These are phyloP conservation scores for Plebejus argus DNA, from an alignment of 2,888 invertebrate genomes.

Conservation along the genomic window DNA sequence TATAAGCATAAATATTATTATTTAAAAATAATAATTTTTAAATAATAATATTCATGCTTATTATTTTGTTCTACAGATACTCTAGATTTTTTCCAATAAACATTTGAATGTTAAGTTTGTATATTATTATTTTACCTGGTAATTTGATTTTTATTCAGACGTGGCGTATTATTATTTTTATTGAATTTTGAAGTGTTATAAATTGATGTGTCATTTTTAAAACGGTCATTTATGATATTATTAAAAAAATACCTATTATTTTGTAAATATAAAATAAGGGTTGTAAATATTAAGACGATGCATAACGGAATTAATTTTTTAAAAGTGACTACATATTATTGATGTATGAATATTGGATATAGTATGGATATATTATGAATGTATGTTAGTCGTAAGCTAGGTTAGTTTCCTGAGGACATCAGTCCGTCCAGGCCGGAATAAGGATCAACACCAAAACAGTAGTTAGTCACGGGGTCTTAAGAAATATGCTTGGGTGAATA, in stretches of 20 bases:
- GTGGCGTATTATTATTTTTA: too few species aligned
- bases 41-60: too few species aligned
- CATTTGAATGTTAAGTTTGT: too few species aligned
- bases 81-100: too few species aligned
- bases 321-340: constrained; percentile 34
- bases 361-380: constrained; percentile 38
- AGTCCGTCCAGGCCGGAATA: constrained; percentile 74
- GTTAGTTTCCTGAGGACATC: constrained; percentile 74
- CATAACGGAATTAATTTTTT: constrained; percentile 68
- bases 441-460: constrained; percentile 79
- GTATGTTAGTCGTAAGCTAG: constrained; percentile 52
- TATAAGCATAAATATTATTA: too few species aligned
- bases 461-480: constrained; percentile 63
- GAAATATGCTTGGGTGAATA: constrained; percentile 55
- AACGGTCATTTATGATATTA: not conserved
- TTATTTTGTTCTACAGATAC: too few species aligned
- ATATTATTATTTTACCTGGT: too few species aligned
- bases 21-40: too few species aligned
- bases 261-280: constrained; percentile 6
- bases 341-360: constrained; percentile 35
- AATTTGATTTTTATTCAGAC: too few species aligned
- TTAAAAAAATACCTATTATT: not conserved
- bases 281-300: constrained; percentile 61
- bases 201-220: not conserved
- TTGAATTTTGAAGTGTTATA: not conserved